Evolutionary conservation across 2,113 vertebrate species (phyloP).

Genomic region (Pomatorhinus ruficollis): DNA sequence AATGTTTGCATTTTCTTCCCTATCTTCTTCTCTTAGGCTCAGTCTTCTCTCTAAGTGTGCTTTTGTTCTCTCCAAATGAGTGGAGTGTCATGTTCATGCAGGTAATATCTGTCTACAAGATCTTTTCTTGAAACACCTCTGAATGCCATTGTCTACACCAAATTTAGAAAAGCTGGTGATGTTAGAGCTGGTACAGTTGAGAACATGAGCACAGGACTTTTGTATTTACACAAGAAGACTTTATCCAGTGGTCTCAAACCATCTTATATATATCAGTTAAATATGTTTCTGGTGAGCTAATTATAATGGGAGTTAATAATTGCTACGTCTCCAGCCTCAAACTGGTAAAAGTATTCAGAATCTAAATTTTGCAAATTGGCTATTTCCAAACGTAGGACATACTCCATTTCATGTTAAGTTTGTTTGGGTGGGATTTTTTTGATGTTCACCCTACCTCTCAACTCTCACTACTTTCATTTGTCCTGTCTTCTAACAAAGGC

Average conservation of each 20-base stretch:
- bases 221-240: background rate
- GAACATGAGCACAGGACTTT: background rate
- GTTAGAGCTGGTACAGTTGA: background rate
- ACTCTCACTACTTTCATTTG: background rate
- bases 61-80: background rate
- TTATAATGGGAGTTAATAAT: conserved; percentile 30
- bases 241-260: background rate
- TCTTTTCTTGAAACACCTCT: background rate
- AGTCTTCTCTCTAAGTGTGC: background rate
- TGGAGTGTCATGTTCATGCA: background rate
- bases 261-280: conserved; percentile 3
- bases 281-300: conserved; percentile 25
- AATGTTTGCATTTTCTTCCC: conserved; percentile 27
- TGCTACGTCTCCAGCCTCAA: background rate
- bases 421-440: background rate
- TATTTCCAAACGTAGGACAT: background rate
- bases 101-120: background rate
- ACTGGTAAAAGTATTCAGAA: conserved; percentile 10
- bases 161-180: background rate
- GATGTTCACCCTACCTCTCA: background rate
- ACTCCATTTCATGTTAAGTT: background rate
- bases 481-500: background rate
- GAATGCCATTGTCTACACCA: background rate
- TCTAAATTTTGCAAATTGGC: background rate
- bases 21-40: background rate